Evolutionary conservation across 2,797 vertebrate species (phyloP).

Genomic region (Rhynchotus rufescens): DNA sequence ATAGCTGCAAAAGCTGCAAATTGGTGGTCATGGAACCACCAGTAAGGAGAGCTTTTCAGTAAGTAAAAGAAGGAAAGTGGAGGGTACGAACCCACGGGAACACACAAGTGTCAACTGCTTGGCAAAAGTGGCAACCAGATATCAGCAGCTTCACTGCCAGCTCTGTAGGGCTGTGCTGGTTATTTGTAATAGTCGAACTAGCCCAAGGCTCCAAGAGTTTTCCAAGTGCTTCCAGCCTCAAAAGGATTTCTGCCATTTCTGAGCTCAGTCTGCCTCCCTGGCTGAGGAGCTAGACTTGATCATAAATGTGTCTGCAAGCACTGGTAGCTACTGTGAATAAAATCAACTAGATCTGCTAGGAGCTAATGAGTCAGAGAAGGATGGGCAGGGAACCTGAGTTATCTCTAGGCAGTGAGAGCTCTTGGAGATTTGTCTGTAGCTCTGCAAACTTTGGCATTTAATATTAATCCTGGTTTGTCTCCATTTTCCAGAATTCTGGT

Average conservation of each 20-base stretch:
- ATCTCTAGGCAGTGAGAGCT: neutral
- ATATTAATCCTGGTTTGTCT: neutral
- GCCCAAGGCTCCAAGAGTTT: neutral
- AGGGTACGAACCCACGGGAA: neutral
- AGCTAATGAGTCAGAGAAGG: neutral
- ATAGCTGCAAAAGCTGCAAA: neutral
- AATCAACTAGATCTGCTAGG: neutral
- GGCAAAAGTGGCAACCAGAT: neutral
- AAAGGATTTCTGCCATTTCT: neutral
- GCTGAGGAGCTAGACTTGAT: neutral
- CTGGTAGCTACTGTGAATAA: neutral
- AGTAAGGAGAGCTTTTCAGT: too few species aligned
- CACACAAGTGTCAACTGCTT: neutral
- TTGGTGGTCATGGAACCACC: neutral
- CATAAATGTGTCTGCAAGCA: neutral
- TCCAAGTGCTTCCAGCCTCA: neutral
- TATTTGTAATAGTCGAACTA: neutral
- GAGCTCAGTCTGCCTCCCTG: neutral
- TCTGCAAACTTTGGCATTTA: neutral
- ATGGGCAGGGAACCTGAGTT: neutral
- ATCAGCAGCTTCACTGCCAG: neutral
- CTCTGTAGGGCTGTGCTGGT: neutral
- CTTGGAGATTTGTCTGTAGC: neutral
- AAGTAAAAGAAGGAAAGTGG: neutral
- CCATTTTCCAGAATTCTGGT: slow-evolving; percentile 89